Evolutionary conservation across 2,888 invertebrate species (phyloP).

Genomic region (Morpho deidamia): DNA sequence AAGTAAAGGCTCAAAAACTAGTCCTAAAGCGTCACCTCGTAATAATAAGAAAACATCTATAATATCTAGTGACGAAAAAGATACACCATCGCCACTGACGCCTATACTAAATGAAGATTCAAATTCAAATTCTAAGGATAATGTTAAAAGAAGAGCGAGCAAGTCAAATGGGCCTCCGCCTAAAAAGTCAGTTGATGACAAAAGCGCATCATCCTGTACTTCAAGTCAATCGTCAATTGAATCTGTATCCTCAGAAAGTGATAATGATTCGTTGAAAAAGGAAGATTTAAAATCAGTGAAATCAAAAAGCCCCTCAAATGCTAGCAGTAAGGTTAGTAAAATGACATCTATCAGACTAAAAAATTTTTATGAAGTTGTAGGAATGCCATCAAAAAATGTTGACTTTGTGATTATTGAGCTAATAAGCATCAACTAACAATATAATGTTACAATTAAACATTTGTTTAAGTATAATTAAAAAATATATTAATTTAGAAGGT

Average conservation of each 20-base stretch:
- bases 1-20: conserved; percentile 40
- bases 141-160: conserved; percentile 53
- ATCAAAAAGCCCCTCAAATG: conserved; percentile 50
- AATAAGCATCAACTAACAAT: no score
- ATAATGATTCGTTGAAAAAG: conserved; percentile 60
- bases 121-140: conserved; percentile 46
- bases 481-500: no score
- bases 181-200: conserved; percentile 57
- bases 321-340: conserved; percentile 41
- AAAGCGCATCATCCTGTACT: conserved; percentile 64
- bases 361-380: not conserved
- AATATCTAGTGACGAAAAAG: conserved; percentile 63
- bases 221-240: conserved; percentile 69
- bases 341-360: not conserved
- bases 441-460: no score
- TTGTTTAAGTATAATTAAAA: no score
- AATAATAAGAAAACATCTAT: conserved; percentile 46
- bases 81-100: conserved; percentile 36
- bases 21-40: conserved; percentile 50
- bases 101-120: conserved; percentile 52
- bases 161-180: conserved; percentile 61
- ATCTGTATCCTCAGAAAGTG: conserved; percentile 65
- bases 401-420: no score
- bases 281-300: conserved; percentile 53
- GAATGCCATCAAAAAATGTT: no score